These are phyloP conservation scores for Enteromius anoplus DNA, from an alignment of 2,797 vertebrate genomes.

Conservation along the genomic window DNA sequence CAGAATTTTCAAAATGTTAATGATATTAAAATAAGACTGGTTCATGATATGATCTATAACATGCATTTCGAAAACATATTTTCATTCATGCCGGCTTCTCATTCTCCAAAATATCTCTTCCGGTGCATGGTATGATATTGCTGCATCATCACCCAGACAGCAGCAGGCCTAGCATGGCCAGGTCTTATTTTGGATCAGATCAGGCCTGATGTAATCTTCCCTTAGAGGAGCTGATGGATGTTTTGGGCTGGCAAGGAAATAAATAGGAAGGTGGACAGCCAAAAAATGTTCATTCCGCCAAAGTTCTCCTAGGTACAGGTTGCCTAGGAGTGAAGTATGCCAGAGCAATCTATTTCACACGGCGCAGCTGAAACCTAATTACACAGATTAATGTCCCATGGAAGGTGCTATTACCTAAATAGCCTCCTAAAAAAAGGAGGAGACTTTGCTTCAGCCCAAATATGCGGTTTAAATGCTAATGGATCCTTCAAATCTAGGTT, in stretches of 20 bases:
- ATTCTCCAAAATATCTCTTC: not conserved
- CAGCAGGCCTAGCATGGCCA: slow-evolving; percentile 5
- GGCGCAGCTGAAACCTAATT: slow-evolving; percentile 69
- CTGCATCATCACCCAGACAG: not conserved
- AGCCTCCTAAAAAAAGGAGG: slow-evolving; percentile 48
- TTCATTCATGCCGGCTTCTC: not conserved
- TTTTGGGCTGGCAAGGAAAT: slow-evolving; percentile 19
- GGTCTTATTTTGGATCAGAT: slow-evolving; percentile 23
- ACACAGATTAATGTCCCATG: slow-evolving; percentile 77
- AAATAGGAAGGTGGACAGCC: slow-evolving; percentile 28
- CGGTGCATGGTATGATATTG: slow-evolving; percentile 21
- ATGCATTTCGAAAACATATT: not conserved
- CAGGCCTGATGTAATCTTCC: slow-evolving; percentile 26
- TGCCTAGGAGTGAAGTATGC: slow-evolving; percentile 51
- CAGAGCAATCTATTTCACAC: slow-evolving; percentile 55
- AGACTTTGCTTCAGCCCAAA: slow-evolving; percentile 52
- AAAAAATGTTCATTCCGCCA: slow-evolving; percentile 33
- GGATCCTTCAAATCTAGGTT: slow-evolving; percentile 54
- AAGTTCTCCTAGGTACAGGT: slow-evolving; percentile 45
- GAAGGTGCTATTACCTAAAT: slow-evolving; percentile 72
- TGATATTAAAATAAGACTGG: not conserved
- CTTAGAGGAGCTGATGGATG: slow-evolving; percentile 41
- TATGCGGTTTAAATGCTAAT: slow-evolving; percentile 61
- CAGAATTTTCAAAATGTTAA: not conserved
- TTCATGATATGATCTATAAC: not conserved